Conservation (phyloP, 2,113 vertebrate species). For the Calonectris borealis region DNA sequence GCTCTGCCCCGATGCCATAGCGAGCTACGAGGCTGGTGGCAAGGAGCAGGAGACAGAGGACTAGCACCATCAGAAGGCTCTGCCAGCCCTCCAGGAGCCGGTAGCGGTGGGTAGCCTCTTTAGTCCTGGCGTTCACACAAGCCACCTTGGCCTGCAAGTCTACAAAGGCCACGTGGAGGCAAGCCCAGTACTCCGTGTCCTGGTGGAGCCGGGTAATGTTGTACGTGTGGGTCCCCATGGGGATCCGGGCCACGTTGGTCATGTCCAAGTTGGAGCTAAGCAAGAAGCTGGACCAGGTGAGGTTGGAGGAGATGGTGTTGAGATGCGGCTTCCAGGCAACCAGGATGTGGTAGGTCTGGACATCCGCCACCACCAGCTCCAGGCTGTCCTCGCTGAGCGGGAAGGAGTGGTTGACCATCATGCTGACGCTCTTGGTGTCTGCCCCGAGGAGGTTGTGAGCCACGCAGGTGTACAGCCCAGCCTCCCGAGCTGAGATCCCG, state of each 20-base stretch:
- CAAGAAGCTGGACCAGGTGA: conserved; percentile 83
- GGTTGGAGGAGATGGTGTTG: conserved; percentile 84
- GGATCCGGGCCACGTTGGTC: conserved; percentile 79
- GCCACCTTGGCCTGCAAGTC: conserved; percentile 72
- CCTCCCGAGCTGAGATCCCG: conserved; percentile 74
- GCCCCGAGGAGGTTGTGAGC: conserved; percentile 93
- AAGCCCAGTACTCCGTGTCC: conserved; percentile 87
- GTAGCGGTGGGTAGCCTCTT: conserved; percentile 65
- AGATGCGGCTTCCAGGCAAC: conserved; percentile 81
- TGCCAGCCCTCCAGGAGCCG: conserved; percentile 62
- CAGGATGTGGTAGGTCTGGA: conserved; percentile 80
- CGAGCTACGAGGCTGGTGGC: conserved; percentile 43
- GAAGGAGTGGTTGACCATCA: conserved; percentile 79
- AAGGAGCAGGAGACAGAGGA: conserved; percentile 76
- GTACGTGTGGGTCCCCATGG: conserved; percentile 85
- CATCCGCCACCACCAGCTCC: conserved; percentile 76
- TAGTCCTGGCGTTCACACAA: conserved; percentile 80
- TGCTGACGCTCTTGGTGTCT: conserved; percentile 84
- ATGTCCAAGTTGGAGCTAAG: conserved; percentile 41
- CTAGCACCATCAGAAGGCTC: conserved; percentile 70
- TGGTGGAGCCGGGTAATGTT: conserved; percentile 90
- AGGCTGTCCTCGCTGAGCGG: conserved; percentile 44
- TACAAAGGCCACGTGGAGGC: conserved; percentile 80
- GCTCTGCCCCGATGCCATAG: not conserved
- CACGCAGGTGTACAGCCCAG: conserved; percentile 93